These are phyloP conservation scores for Leptinotarsa tumamoca DNA, from an alignment of 2,888 invertebrate species.

Conservation along the genomic window DNA sequence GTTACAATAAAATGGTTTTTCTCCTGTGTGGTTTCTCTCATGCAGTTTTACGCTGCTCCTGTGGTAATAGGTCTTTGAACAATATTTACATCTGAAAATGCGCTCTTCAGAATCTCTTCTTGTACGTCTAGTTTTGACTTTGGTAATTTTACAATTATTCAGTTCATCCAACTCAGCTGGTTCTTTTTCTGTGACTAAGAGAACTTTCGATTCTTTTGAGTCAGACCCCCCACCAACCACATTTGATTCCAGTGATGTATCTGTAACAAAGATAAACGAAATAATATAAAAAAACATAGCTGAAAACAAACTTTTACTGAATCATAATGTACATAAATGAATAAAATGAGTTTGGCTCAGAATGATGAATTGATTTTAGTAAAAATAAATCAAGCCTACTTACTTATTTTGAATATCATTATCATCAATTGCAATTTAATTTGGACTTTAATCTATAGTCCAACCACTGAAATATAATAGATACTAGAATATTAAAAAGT, in stretches of 20 bases:
- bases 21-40: neutral
- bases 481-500: no score
- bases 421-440: no score
- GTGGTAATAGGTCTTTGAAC: neutral
- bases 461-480: no score
- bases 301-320: no score
- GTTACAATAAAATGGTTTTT: neutral
- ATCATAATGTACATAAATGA: no score
- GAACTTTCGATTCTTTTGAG: neutral
- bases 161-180: neutral
- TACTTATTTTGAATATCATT: no score
- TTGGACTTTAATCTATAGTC: no score
- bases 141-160: neutral
- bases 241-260: neutral
- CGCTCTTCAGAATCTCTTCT: neutral
- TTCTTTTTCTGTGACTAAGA: neutral
- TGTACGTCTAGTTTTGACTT: neutral
- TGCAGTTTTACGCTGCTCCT: neutral
- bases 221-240: neutral
- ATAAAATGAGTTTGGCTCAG: no score
- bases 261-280: neutral
- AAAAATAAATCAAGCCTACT: no score
- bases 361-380: no score
- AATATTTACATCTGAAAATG: neutral
- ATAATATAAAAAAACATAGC: no score